Evolutionary conservation across 2,888 invertebrate genomes (phyloP), one percentile per base, ranked within the genome.

Genomic region (Dromius quadrimaculatus): DNA sequence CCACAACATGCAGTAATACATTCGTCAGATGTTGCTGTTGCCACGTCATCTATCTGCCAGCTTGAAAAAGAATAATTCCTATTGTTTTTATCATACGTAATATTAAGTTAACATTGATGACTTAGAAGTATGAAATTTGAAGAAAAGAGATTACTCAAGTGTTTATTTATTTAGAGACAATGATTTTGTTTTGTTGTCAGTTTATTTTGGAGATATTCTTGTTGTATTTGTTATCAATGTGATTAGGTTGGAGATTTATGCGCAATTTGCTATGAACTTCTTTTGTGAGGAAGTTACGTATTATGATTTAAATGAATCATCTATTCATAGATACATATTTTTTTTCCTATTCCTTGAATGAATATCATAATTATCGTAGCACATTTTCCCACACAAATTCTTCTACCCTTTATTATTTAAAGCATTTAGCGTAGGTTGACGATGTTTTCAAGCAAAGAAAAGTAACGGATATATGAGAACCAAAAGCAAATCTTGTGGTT

Each of bases 401-500:
- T n/a, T n/a, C 6, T 2, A 11, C 13, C 4, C 4, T 11, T 15
- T 28, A 5, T 8, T 28, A 28, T 41, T 47, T 47, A 20, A 47
- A 47, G 47, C 9, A 15, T 38, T 59, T 34, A 59, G 50, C 50
- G 15, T 5, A 19, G 50, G 50, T 15, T 54, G 28, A 47, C 20
- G 47, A 59, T 34, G 59, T 36, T 36, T 59, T 59, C 59, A 59
- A 20, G 59, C 59, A 11, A 36, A 28, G 20, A 19, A 9, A 59
- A 59, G 19, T 59, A 59, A 59, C 59, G 59, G 59, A 19, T 17
- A 57, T 32, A 57, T 57, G n/a, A 23, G 23, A 28, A 57, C 57
- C 9, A 54, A 54, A 54, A 54, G 50, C 50, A 54, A 54, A 36
- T 59, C 38, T 59, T 20, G 6, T 32, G 19, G 17, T 36, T 9